Conservation (phyloP, 2,797 vertebrate genomes). For the Micrastur ruficollis region DNA sequence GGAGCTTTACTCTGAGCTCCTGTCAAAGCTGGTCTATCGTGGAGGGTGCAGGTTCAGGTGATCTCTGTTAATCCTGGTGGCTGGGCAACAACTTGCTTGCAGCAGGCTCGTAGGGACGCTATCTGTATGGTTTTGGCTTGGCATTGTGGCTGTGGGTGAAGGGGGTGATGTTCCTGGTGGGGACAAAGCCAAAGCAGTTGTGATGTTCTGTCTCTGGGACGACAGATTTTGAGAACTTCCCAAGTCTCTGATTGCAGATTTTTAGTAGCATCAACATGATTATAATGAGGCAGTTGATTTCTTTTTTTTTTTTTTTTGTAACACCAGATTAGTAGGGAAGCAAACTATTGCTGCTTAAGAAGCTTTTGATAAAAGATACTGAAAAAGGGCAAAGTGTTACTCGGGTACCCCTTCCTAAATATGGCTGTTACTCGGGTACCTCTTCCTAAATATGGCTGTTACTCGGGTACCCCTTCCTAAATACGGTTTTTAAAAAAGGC, state of each 20-base stretch:
- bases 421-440: no score
- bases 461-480: neutral
- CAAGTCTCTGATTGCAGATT: neutral
- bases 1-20: neutral
- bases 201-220: neutral
- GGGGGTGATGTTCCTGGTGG: neutral
- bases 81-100: neutral
- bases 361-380: neutral
- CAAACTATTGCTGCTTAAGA: neutral
- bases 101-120: neutral
- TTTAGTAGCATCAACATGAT: neutral
- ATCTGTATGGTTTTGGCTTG: neutral
- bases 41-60: neutral
- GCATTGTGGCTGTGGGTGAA: neutral
- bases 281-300: neutral
- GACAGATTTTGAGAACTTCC: neutral
- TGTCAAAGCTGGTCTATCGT: accelerated
- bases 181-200: neutral
- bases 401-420: neutral
- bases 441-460: neutral
- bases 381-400: neutral
- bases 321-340: neutral
- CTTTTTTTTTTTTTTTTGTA: neutral
- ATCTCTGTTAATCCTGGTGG: neutral
- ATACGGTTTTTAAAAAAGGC: neutral